A percentile compares a stretch with the other conserved stretches of the same genome.
phyloP scores from a whole-genome alignment of 1,140 invertebrate species.

The Acyrthosiphon pisum region DNA sequence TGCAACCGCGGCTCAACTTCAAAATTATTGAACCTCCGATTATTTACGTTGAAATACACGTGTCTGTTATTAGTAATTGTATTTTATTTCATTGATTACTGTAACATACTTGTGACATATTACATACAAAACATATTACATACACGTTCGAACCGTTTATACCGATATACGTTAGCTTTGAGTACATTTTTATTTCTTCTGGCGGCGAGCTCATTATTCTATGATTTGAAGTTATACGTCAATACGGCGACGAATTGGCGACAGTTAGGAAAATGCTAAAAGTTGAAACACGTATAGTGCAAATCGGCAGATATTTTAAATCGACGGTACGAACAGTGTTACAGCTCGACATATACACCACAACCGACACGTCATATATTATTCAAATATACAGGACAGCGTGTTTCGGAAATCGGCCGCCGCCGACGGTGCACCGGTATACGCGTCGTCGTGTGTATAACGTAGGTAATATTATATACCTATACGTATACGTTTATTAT shows the following conservation, averaged over 20 bases:
- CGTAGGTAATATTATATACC: neutral
- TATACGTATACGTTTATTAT: neutral
- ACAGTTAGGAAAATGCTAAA: too few species aligned
- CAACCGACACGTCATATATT: too few species aligned
- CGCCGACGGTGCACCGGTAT: neutral
- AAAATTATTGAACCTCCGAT: neutral
- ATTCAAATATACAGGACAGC: neutral
- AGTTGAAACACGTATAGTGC: too few species aligned
- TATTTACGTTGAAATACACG: neutral
- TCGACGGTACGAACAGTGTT: neutral
- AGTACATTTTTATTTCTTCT: neutral
- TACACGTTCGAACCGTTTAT: neutral
- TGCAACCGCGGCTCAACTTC: neutral
- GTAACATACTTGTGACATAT: too few species aligned
- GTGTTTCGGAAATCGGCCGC: neutral
- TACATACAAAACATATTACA: too few species aligned
- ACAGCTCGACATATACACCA: neutral
- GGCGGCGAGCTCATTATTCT: neutral
- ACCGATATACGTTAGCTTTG: neutral
- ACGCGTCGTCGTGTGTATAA: neutral
- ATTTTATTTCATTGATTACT: neutral
- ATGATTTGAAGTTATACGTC: neutral
- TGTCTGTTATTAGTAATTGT: neutral
- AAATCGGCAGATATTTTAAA: too few species aligned
- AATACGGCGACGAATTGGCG: too few species aligned